These are phyloP conservation scores for Drosophila borealis DNA, from an alignment of 2,888 invertebrate genomes.

Conservation along the genomic window DNA sequence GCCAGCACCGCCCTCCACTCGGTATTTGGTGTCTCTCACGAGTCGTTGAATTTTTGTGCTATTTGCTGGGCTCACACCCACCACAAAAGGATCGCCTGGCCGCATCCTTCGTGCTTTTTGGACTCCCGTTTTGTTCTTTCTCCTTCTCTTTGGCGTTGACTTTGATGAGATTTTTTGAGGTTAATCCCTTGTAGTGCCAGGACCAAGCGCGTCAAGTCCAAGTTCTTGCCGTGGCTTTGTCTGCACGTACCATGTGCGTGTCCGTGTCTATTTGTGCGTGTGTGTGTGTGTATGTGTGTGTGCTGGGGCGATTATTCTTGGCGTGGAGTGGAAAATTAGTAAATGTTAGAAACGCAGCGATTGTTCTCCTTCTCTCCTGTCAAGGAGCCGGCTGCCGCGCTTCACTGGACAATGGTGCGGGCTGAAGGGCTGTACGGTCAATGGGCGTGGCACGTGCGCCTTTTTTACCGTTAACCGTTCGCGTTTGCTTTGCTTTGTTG, in stretches of 20 bases:
- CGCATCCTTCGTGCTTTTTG: constrained; percentile 23
- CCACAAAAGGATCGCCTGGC: constrained; percentile 21
- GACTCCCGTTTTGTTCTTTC: constrained; percentile 18
- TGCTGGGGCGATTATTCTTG: constrained; percentile 64
- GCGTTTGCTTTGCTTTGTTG: constrained; percentile 60
- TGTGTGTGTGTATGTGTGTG: constrained; percentile 6
- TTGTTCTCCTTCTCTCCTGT: constrained; percentile 59
- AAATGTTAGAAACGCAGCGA: constrained; percentile 74
- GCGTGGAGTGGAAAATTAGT: constrained; percentile 80
- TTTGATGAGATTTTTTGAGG: constrained; percentile 82
- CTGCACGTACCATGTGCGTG: constrained; percentile 43
- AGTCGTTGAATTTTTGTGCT: constrained; percentile 72
- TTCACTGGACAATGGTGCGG: constrained; percentile 52
- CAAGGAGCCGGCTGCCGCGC: constrained; percentile 53
- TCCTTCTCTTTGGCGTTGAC: constrained; percentile 72
- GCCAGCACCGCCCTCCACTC: neutral
- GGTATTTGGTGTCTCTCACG: constrained; percentile 51
- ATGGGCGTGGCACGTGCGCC: constrained; percentile 45
- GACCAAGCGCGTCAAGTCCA: constrained; percentile 77
- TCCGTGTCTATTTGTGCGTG: constrained; percentile 18
- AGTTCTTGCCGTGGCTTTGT: constrained; percentile 73
- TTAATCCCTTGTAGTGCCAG: constrained; percentile 81
- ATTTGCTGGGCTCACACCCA: constrained; percentile 74
- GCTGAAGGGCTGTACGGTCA: constrained; percentile 1
- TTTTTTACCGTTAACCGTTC: constrained; percentile 58